Conservation (phyloP, 2,888 invertebrate species). For the Ophioninae sp. region DNA sequence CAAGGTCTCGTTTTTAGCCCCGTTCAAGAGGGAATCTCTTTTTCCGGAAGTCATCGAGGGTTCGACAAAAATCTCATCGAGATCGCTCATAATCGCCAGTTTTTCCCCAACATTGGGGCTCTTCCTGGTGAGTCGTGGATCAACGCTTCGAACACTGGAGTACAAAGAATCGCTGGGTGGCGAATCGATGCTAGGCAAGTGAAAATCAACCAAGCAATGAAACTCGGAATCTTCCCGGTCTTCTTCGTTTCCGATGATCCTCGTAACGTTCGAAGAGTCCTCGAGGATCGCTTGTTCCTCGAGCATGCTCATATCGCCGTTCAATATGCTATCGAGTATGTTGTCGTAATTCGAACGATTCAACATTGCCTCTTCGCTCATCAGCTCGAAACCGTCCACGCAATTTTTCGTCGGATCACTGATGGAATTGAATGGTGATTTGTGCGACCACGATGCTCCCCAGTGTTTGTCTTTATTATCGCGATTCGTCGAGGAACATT, state of each 20-base stretch:
- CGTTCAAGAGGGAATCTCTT: slow-evolving; percentile 56
- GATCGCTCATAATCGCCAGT: slow-evolving; percentile 26
- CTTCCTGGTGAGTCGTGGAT: slow-evolving; percentile 66
- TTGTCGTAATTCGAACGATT: slow-evolving; percentile 65
- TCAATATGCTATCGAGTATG: slow-evolving; percentile 69
- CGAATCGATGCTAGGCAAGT: slow-evolving; percentile 66
- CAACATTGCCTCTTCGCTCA: slow-evolving; percentile 46
- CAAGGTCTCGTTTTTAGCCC: slow-evolving; percentile 29
- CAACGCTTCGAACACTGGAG: slow-evolving; percentile 68
- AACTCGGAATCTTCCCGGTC: slow-evolving; percentile 25
- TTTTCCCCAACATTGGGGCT: slow-evolving; percentile 20
- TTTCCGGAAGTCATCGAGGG: slow-evolving; percentile 35
- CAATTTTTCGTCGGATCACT: slow-evolving; percentile 10
- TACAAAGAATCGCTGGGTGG: slow-evolving; percentile 66
- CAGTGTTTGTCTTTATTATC: neutral
- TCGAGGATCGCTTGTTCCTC: slow-evolving; percentile 68
- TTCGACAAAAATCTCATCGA: slow-evolving; percentile 23
- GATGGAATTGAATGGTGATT: slow-evolving; percentile 1
- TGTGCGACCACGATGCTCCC: slow-evolving; percentile 9
- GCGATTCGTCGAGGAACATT: slow-evolving; percentile 31
- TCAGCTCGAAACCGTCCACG: slow-evolving; percentile 42
- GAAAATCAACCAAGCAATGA: slow-evolving; percentile 62
- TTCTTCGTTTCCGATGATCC: slow-evolving; percentile 5
- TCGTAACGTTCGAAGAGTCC: slow-evolving; percentile 47
- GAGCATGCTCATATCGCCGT: slow-evolving; percentile 66